Evolutionary conservation across 2,888 invertebrate genomes (phyloP), one percentile per base, ranked within the genome.

Genomic region (Leptinotarsa haldemani): DNA sequence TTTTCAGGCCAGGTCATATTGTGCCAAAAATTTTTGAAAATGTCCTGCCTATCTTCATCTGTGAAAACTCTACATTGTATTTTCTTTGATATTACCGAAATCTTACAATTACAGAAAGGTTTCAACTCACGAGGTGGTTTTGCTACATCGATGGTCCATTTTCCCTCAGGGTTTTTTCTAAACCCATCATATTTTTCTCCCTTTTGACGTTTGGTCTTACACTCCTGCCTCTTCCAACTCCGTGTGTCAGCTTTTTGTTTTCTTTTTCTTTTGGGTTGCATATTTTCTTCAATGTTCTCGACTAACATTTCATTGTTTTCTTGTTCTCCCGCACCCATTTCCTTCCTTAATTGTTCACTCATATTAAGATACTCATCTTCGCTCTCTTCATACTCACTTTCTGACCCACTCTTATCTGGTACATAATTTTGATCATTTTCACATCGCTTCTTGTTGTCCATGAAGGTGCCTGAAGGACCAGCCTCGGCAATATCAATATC

Each of bases 231-330:
- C 46, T 65, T 47, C 40, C 47, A 47, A 15, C 30, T 47, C 65
- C 30, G n/a, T n/a, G 65, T 65, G 20, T 65, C 40, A 25, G 65
- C 7, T 65, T 65, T 65, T 65, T 47, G 30, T 65, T n/a, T 65
- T 65, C 46, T 65, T 16, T 65, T 15, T 65, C 25, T 65, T 40
- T 40, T 47, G 48, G 48, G 16, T 48, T 48, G 48, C 16, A 48
- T 48, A 48, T 48, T 48, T 48, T 65, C 40, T 30, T 47, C 47
- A 40, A n/a, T 65, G 65, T 40, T 65, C 46, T 65, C 65, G 16
- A 65, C 65, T 65, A 65, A 65, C 18, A 65, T 46, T n/a, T 65
- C 65, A 46, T 65, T 25, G 65, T 65, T 65, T 65, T 65, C 47
- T 65, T 30, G 65, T 65, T 65, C 46, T 65, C 46, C 65, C 20